These are phyloP conservation scores for Panonychus citri DNA, from an alignment of 1,140 invertebrate genomes.

Conservation along the genomic window DNA sequence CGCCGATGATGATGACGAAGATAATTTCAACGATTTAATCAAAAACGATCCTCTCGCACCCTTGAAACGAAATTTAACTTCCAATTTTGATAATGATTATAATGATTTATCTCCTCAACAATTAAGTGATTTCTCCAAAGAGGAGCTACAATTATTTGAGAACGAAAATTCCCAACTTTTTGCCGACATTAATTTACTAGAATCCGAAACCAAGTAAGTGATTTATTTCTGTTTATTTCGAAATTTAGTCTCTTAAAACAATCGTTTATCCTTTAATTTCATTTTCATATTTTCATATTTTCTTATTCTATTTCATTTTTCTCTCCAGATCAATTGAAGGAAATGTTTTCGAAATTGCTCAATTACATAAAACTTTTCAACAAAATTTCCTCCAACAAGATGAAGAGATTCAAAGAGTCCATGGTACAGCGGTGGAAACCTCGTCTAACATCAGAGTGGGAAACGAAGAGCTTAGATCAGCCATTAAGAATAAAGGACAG, in stretches of 20 bases:
- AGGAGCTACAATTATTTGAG: constrained; percentile 59
- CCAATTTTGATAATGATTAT: neutral
- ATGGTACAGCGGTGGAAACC: constrained; percentile 57
- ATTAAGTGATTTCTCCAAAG: constrained; percentile 40
- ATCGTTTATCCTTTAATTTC: no score
- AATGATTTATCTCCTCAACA: neutral
- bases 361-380: constrained; percentile 85
- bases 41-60: neutral
- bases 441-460: constrained; percentile 88
- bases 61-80: neutral
- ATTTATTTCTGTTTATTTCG: no score
- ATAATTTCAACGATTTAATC: neutral
- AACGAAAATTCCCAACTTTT: constrained; percentile 25
- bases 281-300: no score
- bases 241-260: no score
- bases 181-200: constrained; percentile 52
- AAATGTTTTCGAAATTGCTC: constrained; percentile 82
- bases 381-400: constrained; percentile 91
- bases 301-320: constrained; percentile 8
- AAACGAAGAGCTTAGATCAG: constrained; percentile 73
- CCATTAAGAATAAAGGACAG: constrained; percentile 85
- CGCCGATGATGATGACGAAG: no score
- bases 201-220: constrained; percentile 40
- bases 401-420: constrained; percentile 66
- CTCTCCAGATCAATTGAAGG: constrained; percentile 33